Evolutionary conservation across 2,888 invertebrate genomes (phyloP), one percentile per base, ranked within the genome.

Genomic region (Pyralis farinalis): DNA sequence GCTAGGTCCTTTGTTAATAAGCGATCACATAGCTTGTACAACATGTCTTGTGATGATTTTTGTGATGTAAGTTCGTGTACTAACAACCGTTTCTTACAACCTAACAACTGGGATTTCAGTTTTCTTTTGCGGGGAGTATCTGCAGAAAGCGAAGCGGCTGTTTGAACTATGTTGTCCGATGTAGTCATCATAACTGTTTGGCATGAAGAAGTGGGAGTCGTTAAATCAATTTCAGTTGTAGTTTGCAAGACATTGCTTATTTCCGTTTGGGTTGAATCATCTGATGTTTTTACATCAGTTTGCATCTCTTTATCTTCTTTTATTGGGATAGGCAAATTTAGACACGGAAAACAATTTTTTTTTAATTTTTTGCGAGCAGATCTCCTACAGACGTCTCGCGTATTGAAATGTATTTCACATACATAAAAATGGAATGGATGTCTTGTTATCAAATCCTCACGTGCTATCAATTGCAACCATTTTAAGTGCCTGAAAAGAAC

Each of bases 1-100:
- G 51, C 44, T 40, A 59, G 31, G 3, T 48, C 40, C 21, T 47
- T 45, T 4, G 51, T 37, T 22, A 52, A 25, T 38, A 54, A 49
- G 20, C 4, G 3, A 16, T 16, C 16, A 16, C 16, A 4, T 16
- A 16, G 16, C 16, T 16, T 16, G 2, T 16, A 16, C 4, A 16
- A 16, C 16, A 16, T 16, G 2, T 3, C 4, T 16, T 16, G 4
- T 16, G 4, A 16, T 16, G 2, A 16, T 16, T 16, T 16, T 3
- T 16, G 4, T 16, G 2, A 16, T 16, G 4, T 16, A 4, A 16
- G 16, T 3, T 42, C 32, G 21, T 33, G 11, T 27, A 12, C 34
- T 35, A 10, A n/a, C n/a, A 42, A 29, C 8, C 21, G 38, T 9
- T 35, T 43, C 35, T 32, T 32, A 25, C 16, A 27, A 27, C 10